A percentile compares a stretch with the other conserved stretches of the same genome.
These are phyloP conservation scores for Pasiphila rectangulata DNA, from an alignment of 2,888 invertebrate genomes.

Conservation along the genomic window DNA sequence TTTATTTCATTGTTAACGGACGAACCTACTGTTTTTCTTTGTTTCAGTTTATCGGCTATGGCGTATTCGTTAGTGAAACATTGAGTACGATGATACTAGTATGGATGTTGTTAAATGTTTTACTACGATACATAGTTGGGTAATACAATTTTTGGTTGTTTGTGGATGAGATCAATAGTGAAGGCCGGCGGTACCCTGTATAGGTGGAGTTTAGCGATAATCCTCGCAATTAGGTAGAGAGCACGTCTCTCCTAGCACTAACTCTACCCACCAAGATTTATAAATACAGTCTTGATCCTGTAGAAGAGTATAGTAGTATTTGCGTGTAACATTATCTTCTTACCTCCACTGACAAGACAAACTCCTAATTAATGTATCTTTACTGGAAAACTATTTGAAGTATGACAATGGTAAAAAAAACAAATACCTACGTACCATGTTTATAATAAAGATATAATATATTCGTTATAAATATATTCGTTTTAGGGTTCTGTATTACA, in stretches of 20 bases:
- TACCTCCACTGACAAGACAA: neutral
- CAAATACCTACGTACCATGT: neutral
- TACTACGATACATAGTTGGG: neutral
- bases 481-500: no score
- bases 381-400: conserved; percentile 1
- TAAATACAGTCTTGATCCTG: conserved; percentile 7
- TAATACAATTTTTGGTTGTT: neutral
- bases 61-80: conserved; percentile 6
- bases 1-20: conserved; percentile 21
- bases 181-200: conserved; percentile 36
- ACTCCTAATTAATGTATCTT: conserved; percentile 4
- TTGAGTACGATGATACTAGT: neutral
- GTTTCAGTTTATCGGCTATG: neutral
- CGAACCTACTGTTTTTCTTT: conserved; percentile 1
- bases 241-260: conserved; percentile 48
- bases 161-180: conserved; percentile 34
- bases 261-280: conserved; percentile 8
- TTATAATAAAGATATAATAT: no score
- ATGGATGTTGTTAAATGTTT: neutral
- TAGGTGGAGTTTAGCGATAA: conserved; percentile 49
- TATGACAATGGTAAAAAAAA: neutral
- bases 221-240: conserved; percentile 56
- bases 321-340: conserved; percentile 8
- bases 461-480: no score
- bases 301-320: neutral